Evolutionary conservation across 2,888 invertebrate genomes (phyloP).

Genomic region (Drosophila melanosoma): DNA sequence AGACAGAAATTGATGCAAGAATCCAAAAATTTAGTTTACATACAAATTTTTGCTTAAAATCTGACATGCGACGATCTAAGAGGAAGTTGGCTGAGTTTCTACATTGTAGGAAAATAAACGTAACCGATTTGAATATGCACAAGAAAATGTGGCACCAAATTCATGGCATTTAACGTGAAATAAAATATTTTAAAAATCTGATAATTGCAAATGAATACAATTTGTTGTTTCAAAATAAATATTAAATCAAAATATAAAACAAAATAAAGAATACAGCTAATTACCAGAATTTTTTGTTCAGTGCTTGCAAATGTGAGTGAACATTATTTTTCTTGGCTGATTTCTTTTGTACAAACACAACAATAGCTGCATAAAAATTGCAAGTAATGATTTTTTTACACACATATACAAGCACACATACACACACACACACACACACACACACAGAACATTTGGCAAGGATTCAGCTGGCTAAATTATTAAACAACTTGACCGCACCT

Average conservation of each 20-base stretch:
- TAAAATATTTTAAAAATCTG: background rate
- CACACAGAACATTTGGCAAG: constrained; percentile 35
- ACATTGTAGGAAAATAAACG: too few relatives aligned
- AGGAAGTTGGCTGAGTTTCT: too few relatives aligned
- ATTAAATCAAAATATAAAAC: background rate
- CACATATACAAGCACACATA: constrained; percentile 4
- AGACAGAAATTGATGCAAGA: background rate
- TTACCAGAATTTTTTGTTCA: background rate
- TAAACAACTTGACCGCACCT: constrained; percentile 49
- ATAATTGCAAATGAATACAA: background rate
- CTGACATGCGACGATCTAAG: too few relatives aligned
- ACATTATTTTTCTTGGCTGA: constrained; percentile 39
- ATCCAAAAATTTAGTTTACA: too few relatives aligned
- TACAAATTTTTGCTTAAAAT: too few relatives aligned
- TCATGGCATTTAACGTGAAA: too few relatives aligned
- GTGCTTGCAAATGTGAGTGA: constrained; percentile 39
- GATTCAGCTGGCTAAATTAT: constrained; percentile 60
- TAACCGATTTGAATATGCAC: too few relatives aligned
- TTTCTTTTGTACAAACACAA: constrained; percentile 69
- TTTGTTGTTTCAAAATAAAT: background rate
- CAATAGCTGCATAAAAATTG: constrained; percentile 66
- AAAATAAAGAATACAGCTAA: too few relatives aligned
- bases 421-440: constrained; percentile 1
- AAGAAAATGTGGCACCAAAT: too few relatives aligned
- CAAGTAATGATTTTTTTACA: constrained; percentile 38